Base-by-base conservation (phyloP, 2,888 invertebrate species). In the Trissolcus japonicus region DNA sequence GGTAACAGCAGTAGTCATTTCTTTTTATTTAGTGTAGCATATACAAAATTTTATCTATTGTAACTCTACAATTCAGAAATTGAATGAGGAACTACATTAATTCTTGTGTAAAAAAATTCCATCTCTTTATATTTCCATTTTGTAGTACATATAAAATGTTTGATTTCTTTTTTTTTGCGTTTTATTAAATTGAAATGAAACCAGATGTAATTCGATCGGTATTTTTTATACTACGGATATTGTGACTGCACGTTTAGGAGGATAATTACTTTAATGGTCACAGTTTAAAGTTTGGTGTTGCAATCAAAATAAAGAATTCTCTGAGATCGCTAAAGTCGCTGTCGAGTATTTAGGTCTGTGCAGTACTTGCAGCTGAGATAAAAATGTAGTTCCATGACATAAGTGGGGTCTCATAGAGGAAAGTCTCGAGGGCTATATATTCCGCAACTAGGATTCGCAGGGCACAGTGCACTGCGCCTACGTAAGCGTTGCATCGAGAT, bases 381-480 rank as follows among this genome's bases (percentile, higher is more conserved):
- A 78, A 78, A 78, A 78, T 78, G 73, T 51, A 69, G 73, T 69
- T 65, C 29, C 69, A 73, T 78, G 74, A 74, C 60, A 73, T 65
- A 73, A 77, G 77, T 73, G 77, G 77, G 73, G 77, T 77, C 21
- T 65, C 68, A 54, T 66, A 54, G 66, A 72, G 55, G 77, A 77
- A 77, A 77, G 72, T 77, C 77, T 72, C 67, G 77, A 72, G 72
- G 66, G 65, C 66, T 71, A 71, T 76, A 76, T 68, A 76, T 71
- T 76, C 76, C 61, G 76, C 76, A 69, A 62, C 76, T 71, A 76
- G 61, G 61, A 66, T 66, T 76, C 65, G 60, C 67, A 71, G 71
- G 71, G 76, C 62, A 65, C 66, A 69, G 69, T 71, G 55, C 55
- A 56, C 51, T 50, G 50, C 35, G 43, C 57, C 54, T 51, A 17